Conservation (phyloP, 2,797 vertebrate genomes). For the Cyclopterus lumpus region DNA sequence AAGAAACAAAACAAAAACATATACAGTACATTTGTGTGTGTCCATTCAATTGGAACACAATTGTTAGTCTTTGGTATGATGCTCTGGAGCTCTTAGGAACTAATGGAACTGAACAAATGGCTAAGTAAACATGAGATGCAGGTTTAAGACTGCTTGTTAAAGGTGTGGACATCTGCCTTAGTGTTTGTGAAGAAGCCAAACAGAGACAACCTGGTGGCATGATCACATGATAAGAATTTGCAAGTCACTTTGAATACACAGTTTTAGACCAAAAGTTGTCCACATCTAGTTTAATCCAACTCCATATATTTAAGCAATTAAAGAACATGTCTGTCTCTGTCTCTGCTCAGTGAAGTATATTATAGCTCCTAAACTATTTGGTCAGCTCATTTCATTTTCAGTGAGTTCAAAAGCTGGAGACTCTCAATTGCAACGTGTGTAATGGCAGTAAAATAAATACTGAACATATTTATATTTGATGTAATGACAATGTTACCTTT, state of each 20-base stretch:
- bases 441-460: not conserved
- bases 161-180: slow-evolving; percentile 35
- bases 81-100: not conserved
- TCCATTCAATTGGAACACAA: not conserved
- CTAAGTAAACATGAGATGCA: slow-evolving; percentile 34
- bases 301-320: not conserved
- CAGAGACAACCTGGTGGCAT: not conserved
- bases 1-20: too few species aligned
- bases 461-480: slow-evolving; percentile 6
- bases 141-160: slow-evolving; percentile 50
- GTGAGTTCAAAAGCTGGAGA: not conserved
- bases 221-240: slow-evolving; percentile 62
- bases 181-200: slow-evolving; percentile 17
- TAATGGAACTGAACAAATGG: slow-evolving; percentile 14
- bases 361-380: not conserved
- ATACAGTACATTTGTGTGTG: not conserved
- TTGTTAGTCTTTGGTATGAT: not conserved
- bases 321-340: not conserved
- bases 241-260: slow-evolving; percentile 60
- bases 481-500: slow-evolving; percentile 8
- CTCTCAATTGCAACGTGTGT: not conserved
- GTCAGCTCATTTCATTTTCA: slow-evolving; percentile 23
- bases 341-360: not conserved
- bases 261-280: not conserved
- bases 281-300: not conserved